Percentiles rank a stretch among this genome's conserved stretches.
Evolutionary conservation across 2,113 vertebrate species (phyloP).

Genomic region (Sarotherodon lohbergeri): DNA sequence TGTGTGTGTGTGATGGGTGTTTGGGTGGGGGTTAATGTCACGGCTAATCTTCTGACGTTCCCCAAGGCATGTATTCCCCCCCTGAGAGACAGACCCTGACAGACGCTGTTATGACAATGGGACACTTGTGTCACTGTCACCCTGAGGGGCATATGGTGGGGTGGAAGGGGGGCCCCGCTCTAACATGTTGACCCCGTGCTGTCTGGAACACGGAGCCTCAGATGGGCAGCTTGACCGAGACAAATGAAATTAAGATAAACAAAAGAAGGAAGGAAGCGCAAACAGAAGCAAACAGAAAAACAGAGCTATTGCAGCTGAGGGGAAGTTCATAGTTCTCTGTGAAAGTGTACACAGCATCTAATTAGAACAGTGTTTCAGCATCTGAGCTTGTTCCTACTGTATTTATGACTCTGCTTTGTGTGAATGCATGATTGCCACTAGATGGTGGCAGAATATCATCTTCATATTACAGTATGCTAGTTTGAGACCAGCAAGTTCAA

Average conservation of each 20-base stretch:
- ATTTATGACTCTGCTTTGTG: background rate
- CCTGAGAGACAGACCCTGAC: constrained; percentile 8
- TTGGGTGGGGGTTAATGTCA: constrained; percentile 47
- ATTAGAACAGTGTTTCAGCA: background rate
- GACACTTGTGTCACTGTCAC: constrained; percentile 62
- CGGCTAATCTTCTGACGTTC: constrained; percentile 56
- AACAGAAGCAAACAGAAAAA: background rate
- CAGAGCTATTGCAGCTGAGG: background rate
- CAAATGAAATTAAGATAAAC: background rate
- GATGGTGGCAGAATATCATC: background rate
- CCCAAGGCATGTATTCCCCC: constrained; percentile 25
- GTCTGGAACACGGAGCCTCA: background rate
- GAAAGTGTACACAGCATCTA: background rate
- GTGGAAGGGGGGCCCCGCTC: background rate
- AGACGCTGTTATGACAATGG: constrained; percentile 58
- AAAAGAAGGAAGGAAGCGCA: background rate
- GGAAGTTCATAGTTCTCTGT: background rate
- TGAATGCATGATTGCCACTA: background rate
- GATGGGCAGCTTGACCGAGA: background rate
- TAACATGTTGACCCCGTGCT: constrained; percentile 4
- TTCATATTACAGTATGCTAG: background rate
- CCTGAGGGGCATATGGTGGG: constrained; percentile 29
- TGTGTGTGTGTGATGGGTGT: background rate
- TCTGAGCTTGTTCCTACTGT: background rate
- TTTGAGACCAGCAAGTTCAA: background rate